Base-by-base conservation (phyloP, 2,113 vertebrate species). In the Laticauda colubrina region DNA sequence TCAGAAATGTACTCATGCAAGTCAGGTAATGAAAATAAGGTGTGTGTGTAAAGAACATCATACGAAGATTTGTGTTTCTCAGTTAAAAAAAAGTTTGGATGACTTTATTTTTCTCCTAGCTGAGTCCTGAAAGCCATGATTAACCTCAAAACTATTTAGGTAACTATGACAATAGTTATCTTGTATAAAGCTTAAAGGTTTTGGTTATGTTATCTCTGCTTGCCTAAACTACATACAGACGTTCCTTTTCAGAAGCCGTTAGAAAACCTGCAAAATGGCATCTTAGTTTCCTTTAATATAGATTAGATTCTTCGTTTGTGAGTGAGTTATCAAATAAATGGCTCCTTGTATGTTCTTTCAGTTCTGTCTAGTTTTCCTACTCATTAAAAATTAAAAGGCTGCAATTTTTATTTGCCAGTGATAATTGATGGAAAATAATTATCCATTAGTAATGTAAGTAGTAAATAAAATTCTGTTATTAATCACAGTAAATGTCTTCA, bases 361-460 rank as follows among this genome's bases (percentile, higher is more conserved):
- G 14, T 92, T 95, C 11, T 26, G 29, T 94, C 24, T 89, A n/a
- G 3, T 64, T 69, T 64, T 87, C 12, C 24, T 88, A 15, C 64
- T 51, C 53, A 61, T 43, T 54, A 61, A 61, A 64, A 64, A 89
- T 45, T 1, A 7, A 0, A 57, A 39, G 5, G 1, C 64, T 95
- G 93, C 94, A 43, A 12, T 6, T 87, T 5, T 57, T 6, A 69
- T 92, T 90, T 59, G 39, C 14, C 48, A 54, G 69, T 12, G 20
- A 54, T 54, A 75, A 90, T 93, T 93, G 23, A n/a, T 92, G 75
- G 59, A 61, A 92, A 53, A 34, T 15, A 93, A 21, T 0, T 11
- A 5, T 0, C 91, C 48, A 81, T n/a, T 21, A 88, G n/a, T 24
- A 91, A 64, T 75, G 3, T 56, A n/a, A 75, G 81, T 92, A 91